These are phyloP conservation scores for Paracanthobrama guichenoti DNA, from an alignment of 2,113 vertebrate species.

Conservation along the genomic window DNA sequence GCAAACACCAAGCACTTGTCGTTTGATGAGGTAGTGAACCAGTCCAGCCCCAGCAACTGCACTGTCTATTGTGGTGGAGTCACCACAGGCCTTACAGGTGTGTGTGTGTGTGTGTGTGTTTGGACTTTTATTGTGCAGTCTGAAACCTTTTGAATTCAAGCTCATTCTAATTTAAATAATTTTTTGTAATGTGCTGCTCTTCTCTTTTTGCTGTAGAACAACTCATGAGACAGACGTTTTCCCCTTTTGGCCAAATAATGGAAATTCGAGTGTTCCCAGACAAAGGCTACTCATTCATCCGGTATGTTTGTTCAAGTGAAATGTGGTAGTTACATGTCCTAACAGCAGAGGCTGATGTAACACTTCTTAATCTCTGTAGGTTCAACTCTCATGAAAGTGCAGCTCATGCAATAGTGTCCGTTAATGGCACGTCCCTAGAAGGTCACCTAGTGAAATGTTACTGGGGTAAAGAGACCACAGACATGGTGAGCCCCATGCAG, in stretches of 20 bases:
- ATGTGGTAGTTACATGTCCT: not conserved
- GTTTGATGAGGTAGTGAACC: constrained; percentile 94
- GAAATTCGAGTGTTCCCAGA: constrained; percentile 97
- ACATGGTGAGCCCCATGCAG: constrained; percentile 85
- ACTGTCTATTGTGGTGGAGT: constrained; percentile 97
- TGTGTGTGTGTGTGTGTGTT: constrained; percentile 65
- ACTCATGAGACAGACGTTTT: constrained; percentile 98
- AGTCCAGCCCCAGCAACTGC: constrained; percentile 97
- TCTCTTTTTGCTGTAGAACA: constrained; percentile 80
- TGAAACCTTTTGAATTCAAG: not conserved
- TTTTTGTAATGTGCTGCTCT: not conserved
- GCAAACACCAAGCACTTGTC: constrained; percentile 92
- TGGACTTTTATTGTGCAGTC: not conserved
- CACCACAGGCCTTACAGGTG: constrained; percentile 92
- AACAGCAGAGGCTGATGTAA: not conserved
- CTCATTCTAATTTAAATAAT: not conserved
- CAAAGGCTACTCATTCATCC: constrained; percentile 97
- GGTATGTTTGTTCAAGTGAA: constrained; percentile 71
- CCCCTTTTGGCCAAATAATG: constrained; percentile 96
- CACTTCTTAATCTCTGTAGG: constrained; percentile 68
- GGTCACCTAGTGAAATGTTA: constrained; percentile 96
- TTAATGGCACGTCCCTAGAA: constrained; percentile 94
- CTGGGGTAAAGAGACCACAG: constrained; percentile 97
- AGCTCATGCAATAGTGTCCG: constrained; percentile 95
- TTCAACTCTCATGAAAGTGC: constrained; percentile 96